Evolutionary conservation across 2,113 vertebrate species (phyloP).

Genomic region (Alces alces): DNA sequence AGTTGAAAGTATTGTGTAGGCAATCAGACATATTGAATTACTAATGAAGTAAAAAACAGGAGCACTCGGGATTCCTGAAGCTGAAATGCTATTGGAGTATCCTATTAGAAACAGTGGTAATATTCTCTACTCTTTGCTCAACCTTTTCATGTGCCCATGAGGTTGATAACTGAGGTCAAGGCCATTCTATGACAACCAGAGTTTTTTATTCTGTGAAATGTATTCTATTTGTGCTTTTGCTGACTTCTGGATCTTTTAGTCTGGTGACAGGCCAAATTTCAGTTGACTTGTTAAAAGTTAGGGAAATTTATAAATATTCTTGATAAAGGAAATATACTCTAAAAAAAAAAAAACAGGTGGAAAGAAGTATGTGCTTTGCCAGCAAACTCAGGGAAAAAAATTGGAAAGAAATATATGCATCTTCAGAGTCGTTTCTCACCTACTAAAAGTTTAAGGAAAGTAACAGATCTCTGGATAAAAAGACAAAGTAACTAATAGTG

Average conservation of each 20-base stretch:
- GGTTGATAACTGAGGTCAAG: neutral
- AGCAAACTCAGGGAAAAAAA: neutral
- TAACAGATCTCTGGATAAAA: neutral
- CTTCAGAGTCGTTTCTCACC: neutral
- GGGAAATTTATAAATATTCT: neutral
- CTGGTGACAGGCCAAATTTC: neutral
- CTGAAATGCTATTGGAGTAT: neutral
- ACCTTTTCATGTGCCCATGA: neutral
- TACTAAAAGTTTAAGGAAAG: neutral
- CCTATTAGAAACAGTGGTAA: neutral
- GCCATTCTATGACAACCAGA: neutral
- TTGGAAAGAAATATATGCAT: neutral
- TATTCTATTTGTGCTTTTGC: neutral
- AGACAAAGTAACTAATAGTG: neutral
- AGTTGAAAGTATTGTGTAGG: slow-evolving; percentile 26
- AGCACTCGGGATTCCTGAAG: neutral
- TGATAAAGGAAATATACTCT: neutral
- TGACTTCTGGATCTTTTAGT: slow-evolving; percentile 15
- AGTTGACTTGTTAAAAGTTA: slow-evolving; percentile 5
- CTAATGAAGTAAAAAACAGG: neutral
- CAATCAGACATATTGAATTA: slow-evolving; percentile 43
- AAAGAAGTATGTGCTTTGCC: neutral
- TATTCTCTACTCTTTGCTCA: neutral
- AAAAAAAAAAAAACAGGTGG: neutral
- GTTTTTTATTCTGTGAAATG: neutral